phyloP scores from a whole-genome alignment of 2,113 vertebrate species.

The Apeltes quadracus region DNA sequence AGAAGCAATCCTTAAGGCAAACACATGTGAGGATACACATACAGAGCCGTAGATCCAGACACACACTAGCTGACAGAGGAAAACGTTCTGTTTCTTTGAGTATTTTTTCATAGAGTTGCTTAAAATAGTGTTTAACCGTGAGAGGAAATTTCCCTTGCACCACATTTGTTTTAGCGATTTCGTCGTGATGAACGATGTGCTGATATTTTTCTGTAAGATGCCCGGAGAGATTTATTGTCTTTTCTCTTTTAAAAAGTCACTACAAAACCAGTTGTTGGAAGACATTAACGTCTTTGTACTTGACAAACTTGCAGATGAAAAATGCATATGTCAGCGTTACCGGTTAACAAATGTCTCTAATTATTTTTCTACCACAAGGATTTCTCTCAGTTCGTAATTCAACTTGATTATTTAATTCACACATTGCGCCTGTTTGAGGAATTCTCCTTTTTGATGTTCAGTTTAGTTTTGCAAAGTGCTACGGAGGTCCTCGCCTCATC shows the following conservation, averaged over 20 bases:
- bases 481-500: background rate
- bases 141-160: constrained; percentile 26
- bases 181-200: constrained; percentile 48
- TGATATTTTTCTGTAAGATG: constrained; percentile 51
- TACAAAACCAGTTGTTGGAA: background rate
- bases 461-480: constrained; percentile 20
- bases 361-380: background rate
- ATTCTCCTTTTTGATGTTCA: background rate
- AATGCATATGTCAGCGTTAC: background rate
- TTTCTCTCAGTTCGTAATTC: constrained; percentile 12
- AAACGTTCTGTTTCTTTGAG: constrained; percentile 17
- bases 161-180: constrained; percentile 52
- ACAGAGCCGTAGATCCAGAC: constrained; percentile 22
- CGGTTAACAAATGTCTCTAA: constrained; percentile 23
- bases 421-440: background rate
- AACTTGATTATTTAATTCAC: background rate
- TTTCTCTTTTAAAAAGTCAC: constrained; percentile 19
- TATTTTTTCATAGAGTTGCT: constrained; percentile 33
- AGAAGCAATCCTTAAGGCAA: constrained; percentile 2
- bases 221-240: constrained; percentile 16
- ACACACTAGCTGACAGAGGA: constrained; percentile 7
- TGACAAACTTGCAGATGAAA: constrained; percentile 14
- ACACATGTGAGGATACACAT: background rate
- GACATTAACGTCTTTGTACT: constrained; percentile 7
- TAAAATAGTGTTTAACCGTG: constrained; percentile 59